Percentiles rank a stretch among this genome's conserved stretches.
phyloP scores from a whole-genome alignment of 2,113 vertebrate genomes.

The Holacanthus passer region DNA sequence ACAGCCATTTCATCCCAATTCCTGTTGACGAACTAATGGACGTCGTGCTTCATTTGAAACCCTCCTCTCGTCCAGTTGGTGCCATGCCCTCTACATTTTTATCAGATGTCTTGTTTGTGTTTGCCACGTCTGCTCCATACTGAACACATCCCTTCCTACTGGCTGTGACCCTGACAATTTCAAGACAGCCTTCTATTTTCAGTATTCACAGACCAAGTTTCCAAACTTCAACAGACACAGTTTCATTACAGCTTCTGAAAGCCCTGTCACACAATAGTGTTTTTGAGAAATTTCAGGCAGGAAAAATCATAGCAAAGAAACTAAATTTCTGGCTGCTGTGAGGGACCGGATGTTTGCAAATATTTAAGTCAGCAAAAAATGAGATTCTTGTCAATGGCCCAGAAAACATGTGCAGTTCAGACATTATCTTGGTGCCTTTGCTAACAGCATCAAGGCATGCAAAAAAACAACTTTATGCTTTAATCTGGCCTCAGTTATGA shows the following conservation, averaged over 20 bases:
- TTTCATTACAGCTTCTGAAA: not conserved
- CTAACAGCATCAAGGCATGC: not conserved
- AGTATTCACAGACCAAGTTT: not conserved
- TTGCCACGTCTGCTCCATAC: not conserved
- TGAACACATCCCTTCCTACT: not conserved
- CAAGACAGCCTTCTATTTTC: not conserved
- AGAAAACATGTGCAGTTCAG: not conserved
- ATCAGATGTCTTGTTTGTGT: not conserved
- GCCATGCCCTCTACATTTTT: not conserved
- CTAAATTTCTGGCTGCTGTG: too few species aligned
- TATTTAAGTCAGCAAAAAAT: too few species aligned
- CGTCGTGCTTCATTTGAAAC: not conserved
- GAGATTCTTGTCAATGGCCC: not conserved
- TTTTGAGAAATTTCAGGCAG: too few species aligned
- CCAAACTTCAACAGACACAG: not conserved
- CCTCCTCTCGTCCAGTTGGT: too few species aligned
- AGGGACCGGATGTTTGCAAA: too few species aligned
- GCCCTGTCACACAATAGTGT: not conserved
- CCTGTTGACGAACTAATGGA: not conserved
- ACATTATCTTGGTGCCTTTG: not conserved
- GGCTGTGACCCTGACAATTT: not conserved
- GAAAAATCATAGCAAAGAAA: not conserved
- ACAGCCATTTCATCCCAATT: not conserved
- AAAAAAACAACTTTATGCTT: not conserved
- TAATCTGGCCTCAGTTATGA: not conserved